Percentiles rank a stretch among this genome's conserved stretches.
Conservation (phyloP, 2,888 invertebrate genomes). For the Coleophora deauratella region DNA sequence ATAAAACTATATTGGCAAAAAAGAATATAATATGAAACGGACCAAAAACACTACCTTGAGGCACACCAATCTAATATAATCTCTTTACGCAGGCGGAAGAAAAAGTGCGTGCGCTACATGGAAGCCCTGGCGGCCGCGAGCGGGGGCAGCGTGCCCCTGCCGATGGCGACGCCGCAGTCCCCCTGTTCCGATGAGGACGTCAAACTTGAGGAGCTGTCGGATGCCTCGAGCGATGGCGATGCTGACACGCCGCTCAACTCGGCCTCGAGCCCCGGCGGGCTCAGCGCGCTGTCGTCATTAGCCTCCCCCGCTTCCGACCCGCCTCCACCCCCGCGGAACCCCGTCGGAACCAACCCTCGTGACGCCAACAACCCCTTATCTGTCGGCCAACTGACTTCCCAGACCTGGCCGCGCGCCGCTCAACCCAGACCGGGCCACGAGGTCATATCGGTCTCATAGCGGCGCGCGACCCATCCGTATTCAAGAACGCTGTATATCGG, state of each 20-base stretch:
- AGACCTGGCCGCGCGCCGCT: conserved; percentile 64
- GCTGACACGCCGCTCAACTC: conserved; percentile 69
- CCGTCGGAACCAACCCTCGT: conserved; percentile 92
- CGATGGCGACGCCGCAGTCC: conserved; percentile 85
- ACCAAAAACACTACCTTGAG: conserved; percentile 4
- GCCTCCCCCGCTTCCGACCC: conserved; percentile 87
- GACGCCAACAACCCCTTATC: conserved; percentile 94
- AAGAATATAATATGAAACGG: conserved; percentile 12
- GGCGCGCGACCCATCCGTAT: conserved; percentile 14
- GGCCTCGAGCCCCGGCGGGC: conserved; percentile 65
- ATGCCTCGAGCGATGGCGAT: conserved; percentile 75
- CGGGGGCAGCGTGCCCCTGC: conserved; percentile 81
- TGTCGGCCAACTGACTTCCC: conserved; percentile 91
- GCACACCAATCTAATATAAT: too few relatives aligned
- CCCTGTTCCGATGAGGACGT: conserved; percentile 85
- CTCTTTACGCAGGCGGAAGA: conserved; percentile 87
- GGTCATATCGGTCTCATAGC: conserved; percentile 70
- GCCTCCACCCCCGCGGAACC: conserved; percentile 76
- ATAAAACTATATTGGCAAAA: background rate
- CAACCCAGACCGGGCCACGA: conserved; percentile 53
- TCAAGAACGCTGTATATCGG: conserved; percentile 4
- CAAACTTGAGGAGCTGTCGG: conserved; percentile 79
- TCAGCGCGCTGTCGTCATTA: conserved; percentile 70
- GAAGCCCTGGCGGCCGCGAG: conserved; percentile 81
- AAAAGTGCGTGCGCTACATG: conserved; percentile 97